These are phyloP conservation scores for Ceratina australensis DNA, from an alignment of 1,140 invertebrate genomes.

Conservation along the genomic window DNA sequence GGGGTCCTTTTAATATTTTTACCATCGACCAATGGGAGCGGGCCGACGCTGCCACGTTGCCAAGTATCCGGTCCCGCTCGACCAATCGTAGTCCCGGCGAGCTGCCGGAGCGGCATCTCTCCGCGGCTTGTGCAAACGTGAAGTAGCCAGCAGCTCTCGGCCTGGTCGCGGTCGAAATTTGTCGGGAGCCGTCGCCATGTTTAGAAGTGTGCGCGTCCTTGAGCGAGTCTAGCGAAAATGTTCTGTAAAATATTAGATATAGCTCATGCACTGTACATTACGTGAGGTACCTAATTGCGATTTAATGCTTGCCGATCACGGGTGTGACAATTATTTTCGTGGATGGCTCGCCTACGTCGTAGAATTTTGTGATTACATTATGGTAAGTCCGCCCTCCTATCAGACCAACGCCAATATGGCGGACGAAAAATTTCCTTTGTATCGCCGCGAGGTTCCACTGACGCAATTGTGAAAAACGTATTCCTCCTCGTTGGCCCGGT, in stretches of 20 bases:
- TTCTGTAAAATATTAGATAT: constrained; percentile 78
- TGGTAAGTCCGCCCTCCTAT: constrained; percentile 80
- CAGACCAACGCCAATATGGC: constrained; percentile 81
- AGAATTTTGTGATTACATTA: constrained; percentile 83
- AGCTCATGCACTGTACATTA: constrained; percentile 78
- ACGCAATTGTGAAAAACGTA: constrained; percentile 48
- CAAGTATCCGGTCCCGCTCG: constrained; percentile 37
- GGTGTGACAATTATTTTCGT: constrained; percentile 75
- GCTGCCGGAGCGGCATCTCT: constrained; percentile 65
- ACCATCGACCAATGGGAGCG: constrained; percentile 56
- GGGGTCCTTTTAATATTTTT: constrained; percentile 52
- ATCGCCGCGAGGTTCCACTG: constrained; percentile 62
- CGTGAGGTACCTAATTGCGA: constrained; percentile 80
- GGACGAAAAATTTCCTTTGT: constrained; percentile 80
- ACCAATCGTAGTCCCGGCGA: constrained; percentile 54
- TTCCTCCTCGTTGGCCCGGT: background rate
- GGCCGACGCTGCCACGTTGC: constrained; percentile 62
- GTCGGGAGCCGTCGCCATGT: constrained; percentile 80
- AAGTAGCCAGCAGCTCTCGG: constrained; percentile 43
- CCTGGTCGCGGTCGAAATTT: constrained; percentile 60
- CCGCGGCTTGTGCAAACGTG: constrained; percentile 42
- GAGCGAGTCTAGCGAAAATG: constrained; percentile 79
- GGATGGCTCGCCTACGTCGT: constrained; percentile 79
- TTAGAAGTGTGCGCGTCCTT: constrained; percentile 81
- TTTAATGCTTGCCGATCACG: constrained; percentile 71